Percentiles rank a stretch among this genome's conserved stretches.
phyloP scores from a whole-genome alignment of 2,113 vertebrate genomes.

The Sula dactylatra region DNA sequence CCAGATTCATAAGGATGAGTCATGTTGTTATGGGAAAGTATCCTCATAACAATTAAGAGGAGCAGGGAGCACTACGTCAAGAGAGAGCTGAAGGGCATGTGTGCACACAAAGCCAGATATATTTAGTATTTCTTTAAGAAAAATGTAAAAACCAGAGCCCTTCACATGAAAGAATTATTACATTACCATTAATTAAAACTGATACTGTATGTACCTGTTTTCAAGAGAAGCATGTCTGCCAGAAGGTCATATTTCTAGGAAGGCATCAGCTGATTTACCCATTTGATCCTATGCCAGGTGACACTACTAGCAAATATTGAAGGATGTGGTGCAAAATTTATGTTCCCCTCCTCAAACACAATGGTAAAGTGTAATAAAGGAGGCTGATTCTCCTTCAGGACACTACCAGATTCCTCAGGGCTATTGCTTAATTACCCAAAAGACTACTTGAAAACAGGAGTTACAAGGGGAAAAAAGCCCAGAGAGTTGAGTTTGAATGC shows the following conservation, averaged over 20 bases:
- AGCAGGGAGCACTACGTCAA: neutral
- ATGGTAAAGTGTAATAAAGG: neutral
- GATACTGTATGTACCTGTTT: accelerated
- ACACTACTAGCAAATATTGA: neutral
- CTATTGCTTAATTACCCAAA: neutral
- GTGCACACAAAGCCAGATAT: neutral
- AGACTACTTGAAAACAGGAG: neutral
- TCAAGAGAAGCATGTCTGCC: neutral
- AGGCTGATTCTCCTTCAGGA: neutral
- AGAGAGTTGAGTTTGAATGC: neutral
- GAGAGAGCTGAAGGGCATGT: neutral
- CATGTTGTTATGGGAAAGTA: neutral
- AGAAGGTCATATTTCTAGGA: neutral
- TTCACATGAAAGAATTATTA: neutral
- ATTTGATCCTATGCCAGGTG: neutral
- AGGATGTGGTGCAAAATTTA: neutral
- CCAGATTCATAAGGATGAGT: neutral
- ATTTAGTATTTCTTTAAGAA: neutral
- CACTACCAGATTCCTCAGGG: neutral
- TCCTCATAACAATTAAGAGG: neutral
- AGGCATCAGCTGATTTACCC: neutral
- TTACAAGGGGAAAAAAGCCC: neutral
- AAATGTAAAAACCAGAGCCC: neutral
- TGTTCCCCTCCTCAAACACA: neutral
- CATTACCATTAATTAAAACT: neutral